phyloP scores from a whole-genome alignment of 2,797 vertebrate species.

The Enteromius anoplus region DNA sequence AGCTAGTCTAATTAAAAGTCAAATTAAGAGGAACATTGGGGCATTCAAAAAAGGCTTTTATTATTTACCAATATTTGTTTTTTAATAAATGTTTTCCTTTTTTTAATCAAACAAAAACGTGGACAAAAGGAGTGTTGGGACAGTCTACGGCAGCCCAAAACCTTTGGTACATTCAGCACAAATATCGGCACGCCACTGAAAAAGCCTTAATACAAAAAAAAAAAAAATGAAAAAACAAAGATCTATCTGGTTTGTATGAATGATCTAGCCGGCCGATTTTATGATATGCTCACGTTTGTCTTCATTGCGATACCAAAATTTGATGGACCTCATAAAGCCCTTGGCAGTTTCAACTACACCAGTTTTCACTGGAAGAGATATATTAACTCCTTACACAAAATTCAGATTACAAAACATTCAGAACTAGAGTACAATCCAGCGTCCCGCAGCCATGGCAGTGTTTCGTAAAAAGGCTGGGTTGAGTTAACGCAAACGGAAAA shows the following conservation, averaged over 20 bases:
- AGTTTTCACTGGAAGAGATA: constrained; percentile 33
- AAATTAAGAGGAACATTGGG: not conserved
- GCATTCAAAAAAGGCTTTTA: not conserved
- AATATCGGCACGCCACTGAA: constrained; percentile 54
- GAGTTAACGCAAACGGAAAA: not conserved
- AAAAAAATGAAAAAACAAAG: not conserved
- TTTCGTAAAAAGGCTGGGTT: constrained; percentile 1
- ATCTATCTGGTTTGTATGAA: not conserved
- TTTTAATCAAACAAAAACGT: constrained; percentile 15
- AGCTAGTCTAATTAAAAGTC: not conserved
- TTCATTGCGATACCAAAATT: constrained; percentile 81
- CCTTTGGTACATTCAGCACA: constrained; percentile 88
- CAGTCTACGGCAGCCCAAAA: constrained; percentile 41
- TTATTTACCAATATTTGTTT: not conserved
- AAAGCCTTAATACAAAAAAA: constrained; percentile 4
- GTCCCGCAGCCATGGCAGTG: constrained; percentile 44
- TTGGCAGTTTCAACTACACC: constrained; percentile 31
- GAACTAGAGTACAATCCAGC: constrained; percentile 23
- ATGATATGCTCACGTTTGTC: constrained; percentile 17
- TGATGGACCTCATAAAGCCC: constrained; percentile 74
- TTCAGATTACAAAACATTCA: constrained; percentile 36
- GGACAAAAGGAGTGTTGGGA: constrained; percentile 11
- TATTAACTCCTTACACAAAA: not conserved
- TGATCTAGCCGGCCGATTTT: constrained; percentile 74
- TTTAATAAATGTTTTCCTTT: not conserved